These are phyloP conservation scores for Cyanistes caeruleus DNA, from an alignment of 2,113 vertebrate species.

Conservation along the genomic window DNA sequence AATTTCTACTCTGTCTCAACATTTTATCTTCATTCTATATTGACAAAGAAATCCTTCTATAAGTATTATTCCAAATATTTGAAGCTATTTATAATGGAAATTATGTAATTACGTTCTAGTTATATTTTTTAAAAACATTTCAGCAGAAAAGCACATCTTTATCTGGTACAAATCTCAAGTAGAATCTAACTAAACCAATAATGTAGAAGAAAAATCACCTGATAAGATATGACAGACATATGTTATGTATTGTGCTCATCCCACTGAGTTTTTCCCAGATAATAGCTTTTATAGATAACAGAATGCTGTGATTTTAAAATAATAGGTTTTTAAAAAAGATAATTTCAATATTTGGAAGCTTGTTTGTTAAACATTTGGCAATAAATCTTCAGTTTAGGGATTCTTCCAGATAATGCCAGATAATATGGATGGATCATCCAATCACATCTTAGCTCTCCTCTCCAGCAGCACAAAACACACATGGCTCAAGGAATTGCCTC, in stretches of 20 bases:
- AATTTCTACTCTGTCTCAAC: not conserved
- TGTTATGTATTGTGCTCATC: not conserved
- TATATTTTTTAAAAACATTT: not conserved
- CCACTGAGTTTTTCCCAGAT: not conserved
- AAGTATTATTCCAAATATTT: not conserved
- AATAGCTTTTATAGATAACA: not conserved
- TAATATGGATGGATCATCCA: not conserved
- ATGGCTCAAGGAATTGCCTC: not conserved
- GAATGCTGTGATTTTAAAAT: not conserved
- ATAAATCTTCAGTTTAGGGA: not conserved
- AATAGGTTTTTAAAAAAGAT: accelerated
- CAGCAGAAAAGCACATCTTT: not conserved
- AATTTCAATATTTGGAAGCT: not conserved
- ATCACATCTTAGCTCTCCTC: not conserved
- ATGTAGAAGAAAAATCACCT: not conserved
- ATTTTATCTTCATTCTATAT: not conserved
- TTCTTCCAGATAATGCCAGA: not conserved
- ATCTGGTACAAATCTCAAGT: not conserved
- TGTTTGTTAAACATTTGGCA: not conserved
- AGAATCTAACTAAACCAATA: not conserved
- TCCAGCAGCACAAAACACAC: not conserved
- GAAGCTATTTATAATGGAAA: not conserved
- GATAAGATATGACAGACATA: not conserved
- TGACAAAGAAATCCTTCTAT: not conserved
- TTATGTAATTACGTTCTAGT: not conserved